These are phyloP conservation scores for Vidua chalybeata DNA, from an alignment of 2,113 vertebrate genomes.

Conservation along the genomic window DNA sequence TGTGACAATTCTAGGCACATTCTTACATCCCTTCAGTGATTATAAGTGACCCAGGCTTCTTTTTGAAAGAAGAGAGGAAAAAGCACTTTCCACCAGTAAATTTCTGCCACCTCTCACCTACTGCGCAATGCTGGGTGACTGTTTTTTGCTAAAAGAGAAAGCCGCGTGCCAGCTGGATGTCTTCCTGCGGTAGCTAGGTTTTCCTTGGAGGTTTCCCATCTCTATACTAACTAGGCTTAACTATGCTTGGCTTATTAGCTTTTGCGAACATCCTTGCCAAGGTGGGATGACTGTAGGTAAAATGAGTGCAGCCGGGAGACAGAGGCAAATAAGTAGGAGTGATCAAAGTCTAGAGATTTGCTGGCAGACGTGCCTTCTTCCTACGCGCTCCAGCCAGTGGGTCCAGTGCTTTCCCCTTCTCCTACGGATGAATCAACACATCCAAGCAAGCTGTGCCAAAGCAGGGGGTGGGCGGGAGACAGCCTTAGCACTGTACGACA, in stretches of 20 bases:
- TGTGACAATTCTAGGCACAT: neutral
- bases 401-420: slow-evolving; percentile 60
- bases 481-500: slow-evolving; percentile 19
- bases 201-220: slow-evolving; percentile 67
- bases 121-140: neutral
- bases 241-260: slow-evolving; percentile 56
- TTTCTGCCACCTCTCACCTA: slow-evolving; percentile 23
- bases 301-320: slow-evolving; percentile 51
- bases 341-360: slow-evolving; percentile 61
- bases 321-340: slow-evolving; percentile 59
- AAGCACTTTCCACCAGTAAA: neutral
- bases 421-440: slow-evolving; percentile 51
- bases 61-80: neutral
- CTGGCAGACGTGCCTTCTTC: slow-evolving; percentile 52
- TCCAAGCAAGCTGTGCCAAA: neutral
- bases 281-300: slow-evolving; percentile 59
- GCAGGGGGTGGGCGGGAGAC: slow-evolving; percentile 47
- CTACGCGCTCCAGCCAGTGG: slow-evolving; percentile 51
- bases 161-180: slow-evolving; percentile 24
- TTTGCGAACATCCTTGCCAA: slow-evolving; percentile 40
- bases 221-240: slow-evolving; percentile 50
- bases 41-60: neutral
- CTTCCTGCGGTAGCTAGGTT: slow-evolving; percentile 47
- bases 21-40: neutral
- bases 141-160: slow-evolving; percentile 18